Evolutionary conservation across 2,797 vertebrate genomes (phyloP).

Genomic region (Ara ararauna): DNA sequence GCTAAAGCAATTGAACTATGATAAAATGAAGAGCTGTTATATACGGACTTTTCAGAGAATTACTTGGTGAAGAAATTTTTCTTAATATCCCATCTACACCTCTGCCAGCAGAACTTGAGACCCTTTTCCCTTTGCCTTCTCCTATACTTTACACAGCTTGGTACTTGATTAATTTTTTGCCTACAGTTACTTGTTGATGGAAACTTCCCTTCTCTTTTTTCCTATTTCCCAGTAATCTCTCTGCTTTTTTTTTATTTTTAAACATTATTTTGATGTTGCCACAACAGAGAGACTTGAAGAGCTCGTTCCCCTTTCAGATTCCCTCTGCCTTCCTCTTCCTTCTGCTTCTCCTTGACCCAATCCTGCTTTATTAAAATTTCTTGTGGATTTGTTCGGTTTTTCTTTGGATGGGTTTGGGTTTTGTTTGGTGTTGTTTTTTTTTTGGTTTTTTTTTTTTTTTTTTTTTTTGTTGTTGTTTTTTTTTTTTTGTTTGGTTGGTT

Average conservation of each 20-base stretch:
- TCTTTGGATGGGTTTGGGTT: neutral
- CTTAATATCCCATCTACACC: neutral
- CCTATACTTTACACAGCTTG: neutral
- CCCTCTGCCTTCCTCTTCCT: neutral
- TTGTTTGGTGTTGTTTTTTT: neutral
- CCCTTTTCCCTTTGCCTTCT: neutral
- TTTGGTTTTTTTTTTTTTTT: too few relatives aligned
- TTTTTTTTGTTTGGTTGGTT: too few relatives aligned
- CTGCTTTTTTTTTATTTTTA: neutral
- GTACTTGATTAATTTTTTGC: neutral
- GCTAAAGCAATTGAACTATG: neutral
- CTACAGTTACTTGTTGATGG: neutral
- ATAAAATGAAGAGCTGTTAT: neutral
- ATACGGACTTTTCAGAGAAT: neutral
- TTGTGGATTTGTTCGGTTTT: rapidly evolving
- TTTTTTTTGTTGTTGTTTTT: too few relatives aligned
- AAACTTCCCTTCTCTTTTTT: neutral
- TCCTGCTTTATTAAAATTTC: neutral
- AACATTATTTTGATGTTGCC: neutral
- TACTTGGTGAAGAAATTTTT: neutral
- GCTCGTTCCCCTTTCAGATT: neutral
- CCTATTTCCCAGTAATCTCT: neutral
- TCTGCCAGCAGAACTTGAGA: neutral
- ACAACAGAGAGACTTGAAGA: neutral
- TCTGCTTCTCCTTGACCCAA: neutral